phyloP scores from a whole-genome alignment of 2,888 invertebrate species.

The Cheiracanthium punctorium region DNA sequence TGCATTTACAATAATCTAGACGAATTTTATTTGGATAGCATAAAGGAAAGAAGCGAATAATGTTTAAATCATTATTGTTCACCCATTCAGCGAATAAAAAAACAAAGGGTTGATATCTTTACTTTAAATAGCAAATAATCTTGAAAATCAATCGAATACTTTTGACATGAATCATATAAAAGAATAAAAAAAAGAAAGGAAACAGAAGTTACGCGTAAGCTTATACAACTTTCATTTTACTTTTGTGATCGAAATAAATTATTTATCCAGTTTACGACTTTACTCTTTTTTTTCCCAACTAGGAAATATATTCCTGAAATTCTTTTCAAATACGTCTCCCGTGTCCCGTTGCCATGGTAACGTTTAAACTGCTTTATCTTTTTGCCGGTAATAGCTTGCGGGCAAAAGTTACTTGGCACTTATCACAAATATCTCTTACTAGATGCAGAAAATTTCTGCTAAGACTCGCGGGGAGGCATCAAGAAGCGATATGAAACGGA shows the following conservation, averaged over 20 bases:
- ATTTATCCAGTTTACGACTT: not conserved
- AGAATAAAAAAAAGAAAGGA: too few relatives aligned
- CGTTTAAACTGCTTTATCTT: not conserved
- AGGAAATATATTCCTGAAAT: not conserved
- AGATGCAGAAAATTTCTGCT: not conserved
- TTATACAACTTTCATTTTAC: too few relatives aligned
- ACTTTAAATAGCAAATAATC: too few relatives aligned
- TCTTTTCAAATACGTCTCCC: not conserved
- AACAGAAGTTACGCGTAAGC: too few relatives aligned
- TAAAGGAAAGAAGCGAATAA: too few relatives aligned
- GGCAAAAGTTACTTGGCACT: not conserved
- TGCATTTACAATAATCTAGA: too few relatives aligned
- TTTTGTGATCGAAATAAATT: not conserved
- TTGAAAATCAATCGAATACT: too few relatives aligned
- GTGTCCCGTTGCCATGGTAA: not conserved
- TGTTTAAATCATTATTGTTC: too few relatives aligned
- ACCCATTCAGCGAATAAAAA: too few relatives aligned
- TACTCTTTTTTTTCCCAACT: not conserved
- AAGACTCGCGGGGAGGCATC: not conserved
- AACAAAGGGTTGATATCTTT: too few relatives aligned
- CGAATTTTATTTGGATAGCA: too few relatives aligned
- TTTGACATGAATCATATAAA: too few relatives aligned
- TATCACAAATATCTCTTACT: not conserved
- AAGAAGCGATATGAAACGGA: not conserved
- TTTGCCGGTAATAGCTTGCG: not conserved